phyloP scores from a whole-genome alignment of 2,888 invertebrate genomes.

The Phlogophora meticulosa region DNA sequence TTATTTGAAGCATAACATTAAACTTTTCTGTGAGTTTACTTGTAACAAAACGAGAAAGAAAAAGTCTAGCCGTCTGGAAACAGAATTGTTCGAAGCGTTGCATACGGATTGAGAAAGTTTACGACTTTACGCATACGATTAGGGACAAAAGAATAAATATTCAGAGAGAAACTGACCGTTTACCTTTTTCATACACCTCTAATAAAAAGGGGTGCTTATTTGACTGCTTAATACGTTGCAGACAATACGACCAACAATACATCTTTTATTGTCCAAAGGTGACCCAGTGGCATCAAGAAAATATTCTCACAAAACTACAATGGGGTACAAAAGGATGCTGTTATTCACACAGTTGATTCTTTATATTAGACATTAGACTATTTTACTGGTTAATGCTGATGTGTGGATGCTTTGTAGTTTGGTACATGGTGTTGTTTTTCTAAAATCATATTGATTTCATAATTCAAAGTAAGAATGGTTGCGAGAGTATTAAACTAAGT shows the following conservation, averaged over 20 bases:
- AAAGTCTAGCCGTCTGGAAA: conserved; percentile 35
- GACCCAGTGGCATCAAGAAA: conserved; percentile 79
- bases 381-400: conserved; percentile 74
- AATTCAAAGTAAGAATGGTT: background rate
- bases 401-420: conserved; percentile 55
- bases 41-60: conserved; percentile 35
- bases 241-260: conserved; percentile 74
- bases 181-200: conserved; percentile 60
- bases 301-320: conserved; percentile 89
- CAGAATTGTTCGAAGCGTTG: conserved; percentile 41
- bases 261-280: conserved; percentile 66
- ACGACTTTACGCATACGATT: conserved; percentile 62
- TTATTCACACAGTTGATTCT: conserved; percentile 91
- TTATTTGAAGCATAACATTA: conserved; percentile 16
- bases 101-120: conserved; percentile 57
- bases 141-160: conserved; percentile 61
- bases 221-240: conserved; percentile 72
- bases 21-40: conserved; percentile 40
- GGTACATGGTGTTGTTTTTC: conserved; percentile 46
- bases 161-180: conserved; percentile 64
- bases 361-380: conserved; percentile 74
- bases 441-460: background rate
- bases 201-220: conserved; percentile 70
- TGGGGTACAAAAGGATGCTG: conserved; percentile 88
- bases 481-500: background rate